Evolutionary conservation across 2,113 vertebrate genomes (phyloP).

Genomic region (Entelurus aequoreus): DNA sequence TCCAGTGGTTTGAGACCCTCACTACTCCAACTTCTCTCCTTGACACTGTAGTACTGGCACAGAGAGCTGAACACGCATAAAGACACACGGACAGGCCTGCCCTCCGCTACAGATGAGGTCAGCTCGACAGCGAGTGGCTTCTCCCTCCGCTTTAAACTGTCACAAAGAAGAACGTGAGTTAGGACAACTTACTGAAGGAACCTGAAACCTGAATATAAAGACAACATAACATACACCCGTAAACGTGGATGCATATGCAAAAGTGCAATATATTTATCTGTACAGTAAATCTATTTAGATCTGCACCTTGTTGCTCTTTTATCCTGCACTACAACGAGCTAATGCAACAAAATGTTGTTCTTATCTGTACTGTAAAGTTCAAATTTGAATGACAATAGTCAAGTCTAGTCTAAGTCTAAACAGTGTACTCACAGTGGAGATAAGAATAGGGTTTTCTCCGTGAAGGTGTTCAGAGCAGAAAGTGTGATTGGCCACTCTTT

Average conservation of each 20-base stretch:
- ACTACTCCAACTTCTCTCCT: slow-evolving; percentile 66
- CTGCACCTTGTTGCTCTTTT: no score
- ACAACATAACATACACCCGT: no score
- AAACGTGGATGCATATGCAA: no score
- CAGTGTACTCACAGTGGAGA: slow-evolving; percentile 66
- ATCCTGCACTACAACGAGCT: no score
- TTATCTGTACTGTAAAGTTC: no score
- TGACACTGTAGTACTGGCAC: slow-evolving; percentile 70
- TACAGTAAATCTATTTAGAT: no score
- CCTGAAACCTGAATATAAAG: neutral
- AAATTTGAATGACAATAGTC: no score
- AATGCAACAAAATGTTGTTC: no score
- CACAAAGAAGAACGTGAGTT: neutral
- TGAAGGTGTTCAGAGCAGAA: slow-evolving; percentile 12
- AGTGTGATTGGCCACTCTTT: slow-evolving; percentile 50
- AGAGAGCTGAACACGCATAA: slow-evolving; percentile 73
- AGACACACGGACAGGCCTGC: slow-evolving; percentile 31
- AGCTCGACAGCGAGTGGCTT: slow-evolving; percentile 57
- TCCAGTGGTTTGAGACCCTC: slow-evolving; percentile 68
- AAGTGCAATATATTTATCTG: no score
- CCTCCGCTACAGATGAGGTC: slow-evolving; percentile 36
- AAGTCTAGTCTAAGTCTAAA: no score
- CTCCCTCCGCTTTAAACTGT: slow-evolving; percentile 55
- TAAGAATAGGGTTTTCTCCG: slow-evolving; percentile 68
- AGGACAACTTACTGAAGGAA: neutral